Evolutionary conservation across 2,888 invertebrate genomes (phyloP), one percentile per base, ranked within the genome.

Genomic region (Idaea aversata): DNA sequence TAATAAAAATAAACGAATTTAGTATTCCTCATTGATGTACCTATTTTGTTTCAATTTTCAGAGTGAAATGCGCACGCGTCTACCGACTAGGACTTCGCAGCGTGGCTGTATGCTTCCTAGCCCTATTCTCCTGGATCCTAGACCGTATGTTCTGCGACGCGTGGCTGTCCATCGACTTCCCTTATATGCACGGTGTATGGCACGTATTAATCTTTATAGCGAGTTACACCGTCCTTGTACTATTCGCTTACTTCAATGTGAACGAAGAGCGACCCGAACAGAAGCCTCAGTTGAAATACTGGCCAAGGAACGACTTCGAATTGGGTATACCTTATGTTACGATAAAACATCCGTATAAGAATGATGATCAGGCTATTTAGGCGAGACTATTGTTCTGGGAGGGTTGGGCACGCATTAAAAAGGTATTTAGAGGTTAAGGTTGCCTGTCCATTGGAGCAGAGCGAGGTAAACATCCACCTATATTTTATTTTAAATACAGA

Each of bases 101-200:
- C 74, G 94, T 95, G 5, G 94, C 94, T 0, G 94, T 96, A 34
- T 95, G 95, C 94, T 79, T 95, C 15, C 83, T 96, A 25, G 97
- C 97, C 0, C 94, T 96, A 15, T 93, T 95, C 75, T 96, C 96
- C 81, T 97, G 97, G 97, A 87, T 97, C 58, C 95, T 95, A 78
- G 97, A 97, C 87, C 93, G 96, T 6, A 86, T 96, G 79, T 95
- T 97, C 84, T 97, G 97, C 83, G 96, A 97, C 75, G 94, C 95
- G 16, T 97, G 96, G 96, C 94, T 95, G 1, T 94, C 94, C 15
- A 94, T 97, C 13, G 95, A 96, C 87, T 96, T 97, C 77, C 97
- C 97, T 0, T 97, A 97, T 86, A 93, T 97, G 78, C 97, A 97
- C 83, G 96, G 96, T 13, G 93, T 97, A 16, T 97, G 97, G 97